Percentiles rank a stretch among this genome's conserved stretches.
phyloP scores from a whole-genome alignment of 2,113 vertebrate species.

The Elgaria multicarinata region DNA sequence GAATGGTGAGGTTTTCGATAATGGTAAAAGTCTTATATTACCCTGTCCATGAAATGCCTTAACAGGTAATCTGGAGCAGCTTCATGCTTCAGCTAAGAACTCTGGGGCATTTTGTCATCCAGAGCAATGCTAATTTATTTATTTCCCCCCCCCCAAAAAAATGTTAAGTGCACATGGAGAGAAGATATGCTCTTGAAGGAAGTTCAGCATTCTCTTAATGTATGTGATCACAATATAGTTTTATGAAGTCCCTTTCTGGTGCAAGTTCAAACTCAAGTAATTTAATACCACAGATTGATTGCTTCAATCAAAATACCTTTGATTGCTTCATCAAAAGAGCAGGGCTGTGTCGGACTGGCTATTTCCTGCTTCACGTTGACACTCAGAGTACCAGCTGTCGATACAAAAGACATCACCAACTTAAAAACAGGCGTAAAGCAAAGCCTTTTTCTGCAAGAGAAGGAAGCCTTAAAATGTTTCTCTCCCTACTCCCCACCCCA shows the following conservation, averaged over 20 bases:
- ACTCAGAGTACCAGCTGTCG: slow-evolving; percentile 82
- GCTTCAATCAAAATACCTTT: slow-evolving; percentile 83
- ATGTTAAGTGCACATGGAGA: not conserved
- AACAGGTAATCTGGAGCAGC: not conserved
- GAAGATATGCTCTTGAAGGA: not conserved
- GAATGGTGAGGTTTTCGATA: not conserved
- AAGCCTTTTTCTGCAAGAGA: slow-evolving; percentile 9
- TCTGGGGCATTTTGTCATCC: not conserved
- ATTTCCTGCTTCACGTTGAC: slow-evolving; percentile 94
- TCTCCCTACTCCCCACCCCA: no score
- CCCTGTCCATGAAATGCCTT: not conserved
- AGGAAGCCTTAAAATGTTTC: not conserved
- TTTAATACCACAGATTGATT: not conserved
- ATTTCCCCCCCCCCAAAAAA: no score
- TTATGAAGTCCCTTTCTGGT: not conserved
- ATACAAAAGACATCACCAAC: slow-evolving; percentile 60
- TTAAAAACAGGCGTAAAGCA: slow-evolving; percentile 48
- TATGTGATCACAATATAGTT: slow-evolving; percentile 32
- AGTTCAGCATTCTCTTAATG: not conserved
- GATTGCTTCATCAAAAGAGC: slow-evolving; percentile 93
- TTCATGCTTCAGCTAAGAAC: not conserved
- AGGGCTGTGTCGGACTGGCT: slow-evolving; percentile 89
- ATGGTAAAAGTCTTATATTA: not conserved
- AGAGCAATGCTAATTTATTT: not conserved
- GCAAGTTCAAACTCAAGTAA: slow-evolving; percentile 53